Evolutionary conservation across 2,888 invertebrate species (phyloP).

Genomic region (Drosophila limbata): DNA sequence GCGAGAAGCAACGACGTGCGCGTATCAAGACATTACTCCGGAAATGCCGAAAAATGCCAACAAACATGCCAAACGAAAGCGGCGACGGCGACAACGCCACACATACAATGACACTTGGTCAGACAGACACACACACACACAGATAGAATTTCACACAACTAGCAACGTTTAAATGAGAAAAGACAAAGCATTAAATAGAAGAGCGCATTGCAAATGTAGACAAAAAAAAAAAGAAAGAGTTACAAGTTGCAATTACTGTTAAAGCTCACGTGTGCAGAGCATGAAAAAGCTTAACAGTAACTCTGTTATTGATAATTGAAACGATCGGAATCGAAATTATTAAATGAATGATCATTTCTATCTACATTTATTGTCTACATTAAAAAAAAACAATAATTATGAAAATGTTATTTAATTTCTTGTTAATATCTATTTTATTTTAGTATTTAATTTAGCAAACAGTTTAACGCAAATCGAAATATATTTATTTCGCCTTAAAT

Average conservation of each 20-base stretch:
- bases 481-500: too few relatives aligned
- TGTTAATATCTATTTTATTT: too few relatives aligned
- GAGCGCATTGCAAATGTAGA: conserved; percentile 5
- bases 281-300: conserved; percentile 5
- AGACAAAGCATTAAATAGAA: conserved; percentile 25
- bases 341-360: conserved; percentile 3
- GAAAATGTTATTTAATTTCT: too few relatives aligned
- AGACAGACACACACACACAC: neutral
- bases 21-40: conserved; percentile 78
- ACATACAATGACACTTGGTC: conserved; percentile 8
- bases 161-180: conserved; percentile 16
- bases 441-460: too few relatives aligned
- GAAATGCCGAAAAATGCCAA: conserved; percentile 79
- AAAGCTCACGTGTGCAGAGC: conserved; percentile 33
- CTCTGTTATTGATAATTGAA: neutral
- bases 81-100: conserved; percentile 25
- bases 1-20: conserved; percentile 27
- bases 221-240: neutral
- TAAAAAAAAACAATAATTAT: conserved; percentile 1
- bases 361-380: conserved; percentile 2
- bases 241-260: conserved; percentile 34
- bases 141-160: conserved; percentile 11
- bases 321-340: conserved; percentile 4
- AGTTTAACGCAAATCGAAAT: too few relatives aligned
- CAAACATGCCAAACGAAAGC: conserved; percentile 54